Percentiles rank a stretch among this genome's conserved stretches.
phyloP scores from a whole-genome alignment of 1,140 invertebrate species.

The Drosophila sucinea region DNA sequence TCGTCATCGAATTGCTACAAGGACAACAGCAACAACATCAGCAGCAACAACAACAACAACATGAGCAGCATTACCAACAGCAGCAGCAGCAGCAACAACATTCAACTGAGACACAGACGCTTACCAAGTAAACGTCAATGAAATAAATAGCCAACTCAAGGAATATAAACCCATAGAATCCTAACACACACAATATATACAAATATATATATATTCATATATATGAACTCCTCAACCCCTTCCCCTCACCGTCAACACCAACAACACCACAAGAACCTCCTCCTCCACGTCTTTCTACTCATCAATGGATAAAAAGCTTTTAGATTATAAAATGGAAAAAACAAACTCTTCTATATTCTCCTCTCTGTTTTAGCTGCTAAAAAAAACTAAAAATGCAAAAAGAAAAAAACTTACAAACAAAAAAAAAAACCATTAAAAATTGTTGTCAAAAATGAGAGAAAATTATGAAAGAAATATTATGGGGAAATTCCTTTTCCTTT shows the following conservation, averaged over 20 bases:
- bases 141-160: constrained; percentile 52
- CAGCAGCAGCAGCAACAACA: constrained; percentile 40
- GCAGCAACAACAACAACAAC: constrained; percentile 26
- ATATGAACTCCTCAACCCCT: not conserved
- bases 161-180: constrained; percentile 42
- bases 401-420: constrained; percentile 21
- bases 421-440: constrained; percentile 45
- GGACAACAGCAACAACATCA: constrained; percentile 29
- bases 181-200: constrained; percentile 27
- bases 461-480: constrained; percentile 27
- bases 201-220: not conserved
- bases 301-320: constrained; percentile 42
- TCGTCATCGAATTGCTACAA: constrained; percentile 20
- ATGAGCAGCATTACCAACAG: constrained; percentile 33
- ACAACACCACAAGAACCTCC: constrained; percentile 31
- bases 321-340: constrained; percentile 49
- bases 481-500: constrained; percentile 1
- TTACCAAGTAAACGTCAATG: constrained; percentile 78
- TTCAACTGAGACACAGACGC: constrained; percentile 69
- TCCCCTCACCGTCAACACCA: constrained; percentile 16
- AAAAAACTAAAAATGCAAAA: constrained; percentile 44
- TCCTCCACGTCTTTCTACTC: constrained; percentile 22
- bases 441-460: constrained; percentile 42
- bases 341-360: constrained; percentile 32
- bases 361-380: constrained; percentile 39